Evolutionary conservation across 2,113 vertebrate species (phyloP).

Genomic region (Cottus gobio): DNA sequence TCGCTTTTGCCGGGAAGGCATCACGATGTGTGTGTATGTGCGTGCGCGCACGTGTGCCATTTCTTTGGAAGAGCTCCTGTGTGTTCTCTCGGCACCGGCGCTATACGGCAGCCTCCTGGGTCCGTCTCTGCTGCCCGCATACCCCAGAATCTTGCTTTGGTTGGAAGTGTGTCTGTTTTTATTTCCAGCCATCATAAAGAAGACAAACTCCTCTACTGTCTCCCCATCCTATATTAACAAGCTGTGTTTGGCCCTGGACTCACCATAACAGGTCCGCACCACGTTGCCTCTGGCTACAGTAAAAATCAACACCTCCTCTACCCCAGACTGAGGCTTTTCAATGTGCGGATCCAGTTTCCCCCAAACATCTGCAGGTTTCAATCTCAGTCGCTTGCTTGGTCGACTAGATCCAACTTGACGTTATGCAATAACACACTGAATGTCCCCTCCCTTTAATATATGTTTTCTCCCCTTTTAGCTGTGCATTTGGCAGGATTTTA

Average conservation of each 20-base stretch:
- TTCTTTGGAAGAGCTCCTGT: conserved; percentile 73
- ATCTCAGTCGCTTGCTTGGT: background rate
- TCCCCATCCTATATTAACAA: conserved; percentile 67
- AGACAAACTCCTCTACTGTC: conserved; percentile 71
- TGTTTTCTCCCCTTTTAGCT: background rate
- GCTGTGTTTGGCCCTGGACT: conserved; percentile 63
- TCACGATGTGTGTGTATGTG: conserved; percentile 47
- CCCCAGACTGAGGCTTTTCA: conserved; percentile 65
- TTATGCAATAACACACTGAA: background rate
- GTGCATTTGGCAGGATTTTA: conserved; percentile 1
- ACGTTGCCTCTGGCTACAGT: conserved; percentile 73
- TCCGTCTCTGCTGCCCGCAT: conserved; percentile 68
- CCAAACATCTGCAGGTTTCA: conserved; percentile 18
- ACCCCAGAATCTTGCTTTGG: conserved; percentile 68
- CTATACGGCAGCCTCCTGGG: conserved; percentile 72
- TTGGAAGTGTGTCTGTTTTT: conserved; percentile 72
- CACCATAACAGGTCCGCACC: conserved; percentile 44
- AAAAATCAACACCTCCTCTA: conserved; percentile 72
- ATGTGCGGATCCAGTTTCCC: conserved; percentile 67
- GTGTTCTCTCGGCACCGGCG: conserved; percentile 70
- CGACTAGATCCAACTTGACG: background rate
- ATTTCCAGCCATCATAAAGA: conserved; percentile 73
- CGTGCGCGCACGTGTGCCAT: conserved; percentile 52
- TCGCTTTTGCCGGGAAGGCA: conserved; percentile 75
- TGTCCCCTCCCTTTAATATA: background rate